These are phyloP conservation scores for Hippocampus barbouri DNA, from an alignment of 2,113 vertebrate genomes.

Conservation along the genomic window DNA sequence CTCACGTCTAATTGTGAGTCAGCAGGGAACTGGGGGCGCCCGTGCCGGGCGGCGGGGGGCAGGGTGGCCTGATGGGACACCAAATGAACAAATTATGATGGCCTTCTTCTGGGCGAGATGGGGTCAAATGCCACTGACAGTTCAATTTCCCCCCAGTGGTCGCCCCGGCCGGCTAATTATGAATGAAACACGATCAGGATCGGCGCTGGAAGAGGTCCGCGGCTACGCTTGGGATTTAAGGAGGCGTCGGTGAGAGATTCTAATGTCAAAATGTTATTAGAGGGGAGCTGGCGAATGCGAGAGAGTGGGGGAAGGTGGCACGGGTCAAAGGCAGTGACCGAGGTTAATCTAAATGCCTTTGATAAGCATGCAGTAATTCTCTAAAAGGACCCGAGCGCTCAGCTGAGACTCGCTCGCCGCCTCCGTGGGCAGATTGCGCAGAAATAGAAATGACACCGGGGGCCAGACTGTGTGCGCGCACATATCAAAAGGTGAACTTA, in stretches of 20 bases:
- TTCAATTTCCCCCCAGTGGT: constrained; percentile 98
- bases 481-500: constrained; percentile 60
- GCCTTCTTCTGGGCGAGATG: constrained; percentile 97
- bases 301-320: constrained; percentile 46
- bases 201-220: constrained; percentile 47
- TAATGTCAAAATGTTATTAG: constrained; percentile 99
- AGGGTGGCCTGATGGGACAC: constrained; percentile 89
- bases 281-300: constrained; percentile 69
- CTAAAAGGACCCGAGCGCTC: constrained; percentile 69
- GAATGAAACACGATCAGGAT: constrained; percentile 99
- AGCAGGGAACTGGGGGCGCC: constrained; percentile 67
- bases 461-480: constrained; percentile 42
- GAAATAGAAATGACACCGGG: constrained; percentile 68
- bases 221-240: constrained; percentile 69
- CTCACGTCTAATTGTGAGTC: no score
- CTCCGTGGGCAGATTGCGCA: constrained; percentile 67
- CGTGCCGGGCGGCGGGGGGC: constrained; percentile 59
- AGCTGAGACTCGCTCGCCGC: constrained; percentile 67
- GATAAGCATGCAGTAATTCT: constrained; percentile 77
- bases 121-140: constrained; percentile 99
- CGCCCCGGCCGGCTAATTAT: constrained; percentile 94
- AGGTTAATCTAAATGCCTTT: constrained; percentile 82
- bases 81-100: constrained; percentile 99
- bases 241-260: constrained; percentile 88
- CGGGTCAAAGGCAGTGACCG: constrained; percentile 77